A percentile compares a stretch with the other conserved stretches of the same genome.
phyloP scores from a whole-genome alignment of 2,888 invertebrate species.

The Morinoia aosen region DNA sequence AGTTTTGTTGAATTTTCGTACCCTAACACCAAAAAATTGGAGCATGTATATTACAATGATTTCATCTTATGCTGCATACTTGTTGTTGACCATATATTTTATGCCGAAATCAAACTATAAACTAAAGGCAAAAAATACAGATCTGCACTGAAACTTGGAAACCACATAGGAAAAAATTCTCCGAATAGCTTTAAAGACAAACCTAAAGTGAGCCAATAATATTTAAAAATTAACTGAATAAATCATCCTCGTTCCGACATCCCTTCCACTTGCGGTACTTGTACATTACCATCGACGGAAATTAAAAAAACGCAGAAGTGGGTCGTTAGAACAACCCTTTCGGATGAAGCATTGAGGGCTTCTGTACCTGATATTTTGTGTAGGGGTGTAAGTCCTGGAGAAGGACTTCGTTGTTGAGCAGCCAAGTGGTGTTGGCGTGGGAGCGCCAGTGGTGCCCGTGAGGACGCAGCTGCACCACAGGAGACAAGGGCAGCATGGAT shows the following conservation, averaged over 20 bases:
- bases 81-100: neutral
- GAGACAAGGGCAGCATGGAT: neutral
- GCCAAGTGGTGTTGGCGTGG: slow-evolving; percentile 55
- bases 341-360: neutral
- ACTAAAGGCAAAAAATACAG: neutral
- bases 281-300: no score
- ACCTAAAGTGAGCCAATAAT: neutral
- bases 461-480: neutral
- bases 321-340: neutral
- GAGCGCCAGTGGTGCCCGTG: slow-evolving; percentile 58
- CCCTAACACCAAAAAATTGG: neutral
- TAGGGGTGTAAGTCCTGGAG: slow-evolving; percentile 61
- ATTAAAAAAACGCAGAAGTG: neutral
- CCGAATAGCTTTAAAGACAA: neutral
- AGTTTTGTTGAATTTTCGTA: neutral
- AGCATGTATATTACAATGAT: neutral
- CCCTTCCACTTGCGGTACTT: no score
- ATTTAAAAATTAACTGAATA: neutral
- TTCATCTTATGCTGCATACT: neutral
- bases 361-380: slow-evolving; percentile 64
- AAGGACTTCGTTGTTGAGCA: slow-evolving; percentile 54
- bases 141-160: neutral
- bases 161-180: neutral
- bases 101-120: neutral
- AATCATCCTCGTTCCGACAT: no score